These are phyloP conservation scores for Phylloscopus whistleri DNA, from an alignment of 2,113 vertebrate genomes.

Conservation along the genomic window DNA sequence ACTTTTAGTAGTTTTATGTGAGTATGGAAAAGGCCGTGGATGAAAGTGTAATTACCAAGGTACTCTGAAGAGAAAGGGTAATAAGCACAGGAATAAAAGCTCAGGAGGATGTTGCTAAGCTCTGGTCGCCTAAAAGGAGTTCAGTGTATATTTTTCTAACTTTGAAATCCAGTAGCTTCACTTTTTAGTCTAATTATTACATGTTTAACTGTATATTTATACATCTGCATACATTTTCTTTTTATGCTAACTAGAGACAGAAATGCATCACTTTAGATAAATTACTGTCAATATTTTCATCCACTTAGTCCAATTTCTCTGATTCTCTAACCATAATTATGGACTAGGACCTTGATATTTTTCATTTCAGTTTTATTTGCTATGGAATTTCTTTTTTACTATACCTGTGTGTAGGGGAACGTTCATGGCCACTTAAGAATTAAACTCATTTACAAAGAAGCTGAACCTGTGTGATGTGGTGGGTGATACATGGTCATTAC, in stretches of 20 bases:
- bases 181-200: constrained; percentile 22
- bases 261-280: not conserved
- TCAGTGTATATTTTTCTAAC: not conserved
- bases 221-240: not conserved
- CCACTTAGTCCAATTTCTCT: not conserved
- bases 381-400: not conserved
- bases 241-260: not conserved
- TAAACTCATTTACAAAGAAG: not conserved
- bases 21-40: not conserved
- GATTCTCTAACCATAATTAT: not conserved
- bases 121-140: not conserved
- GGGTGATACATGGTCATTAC: not conserved
- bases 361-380: not conserved
- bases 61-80: not conserved
- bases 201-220: not conserved
- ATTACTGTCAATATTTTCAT: constrained; percentile 23
- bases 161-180: constrained; percentile 12
- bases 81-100: not conserved
- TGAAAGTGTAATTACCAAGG: not conserved
- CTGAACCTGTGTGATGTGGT: not conserved
- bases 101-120: not conserved
- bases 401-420: not conserved
- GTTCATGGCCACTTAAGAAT: not conserved
- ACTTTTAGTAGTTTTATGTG: not conserved
- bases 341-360: not conserved